Base-by-base conservation (phyloP, 2,888 invertebrate genomes). In the Phalera bucephala region DNA sequence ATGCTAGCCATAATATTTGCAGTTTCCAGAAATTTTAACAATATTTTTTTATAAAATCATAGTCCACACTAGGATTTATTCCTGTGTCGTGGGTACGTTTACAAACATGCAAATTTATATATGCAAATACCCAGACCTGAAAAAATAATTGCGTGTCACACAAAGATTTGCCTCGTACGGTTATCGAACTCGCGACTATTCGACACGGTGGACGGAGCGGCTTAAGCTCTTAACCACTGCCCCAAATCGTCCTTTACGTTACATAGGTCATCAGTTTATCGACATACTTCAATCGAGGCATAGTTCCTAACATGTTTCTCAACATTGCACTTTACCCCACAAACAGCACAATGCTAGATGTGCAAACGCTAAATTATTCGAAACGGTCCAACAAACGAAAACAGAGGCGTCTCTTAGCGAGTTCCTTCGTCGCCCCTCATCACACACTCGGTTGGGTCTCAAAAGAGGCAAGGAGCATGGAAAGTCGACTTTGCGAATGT, bases 361-460 rank as follows among this genome's bases (percentile, higher is more conserved):
- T 22, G 25, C 25, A 13, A 27, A 44, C 40, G 39, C 31, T 40
- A 45, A 58, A 54, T 46, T 57, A 49, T 52, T 42, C 31, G 31
- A 34, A 26, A 47, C 36, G 34, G 7, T 13, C 36, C 36, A 38
- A 57, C 57, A 59, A 67, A 61, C 42, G 33, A 48, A 53, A 56
- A 60, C 64, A 69, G 62, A 70, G 56, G 46, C 45, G 46, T 34
- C 29, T 31, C 45, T 31, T 26, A 39, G 27, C 21, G 40, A 28
- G 36, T 42, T 64, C 61, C 66, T 66, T 66, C 69, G 64, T 74
- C 72, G 64, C 65, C 67, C 64, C 69, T 72, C 79, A 85, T 85
- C 78, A 81, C 75, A 79, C 77, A 80, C 78, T 77, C 69, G 64
- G 77, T 65, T 82, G 71, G 45, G 52, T 75, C 64, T 72, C 73